These are phyloP conservation scores for Balaeniceps rex DNA, from an alignment of 2,113 vertebrate genomes.

Conservation along the genomic window DNA sequence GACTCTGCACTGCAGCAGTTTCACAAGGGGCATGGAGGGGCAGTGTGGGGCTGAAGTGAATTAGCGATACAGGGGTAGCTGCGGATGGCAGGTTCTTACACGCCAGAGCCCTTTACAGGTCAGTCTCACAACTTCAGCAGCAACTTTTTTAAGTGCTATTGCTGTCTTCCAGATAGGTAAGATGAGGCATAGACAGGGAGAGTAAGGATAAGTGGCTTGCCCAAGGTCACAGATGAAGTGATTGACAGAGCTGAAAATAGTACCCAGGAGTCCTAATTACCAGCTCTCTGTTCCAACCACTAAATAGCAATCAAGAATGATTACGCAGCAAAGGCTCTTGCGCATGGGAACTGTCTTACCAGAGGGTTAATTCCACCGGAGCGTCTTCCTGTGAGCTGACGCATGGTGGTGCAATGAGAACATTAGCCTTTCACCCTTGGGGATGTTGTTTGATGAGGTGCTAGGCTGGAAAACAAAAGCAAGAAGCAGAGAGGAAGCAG, in stretches of 20 bases:
- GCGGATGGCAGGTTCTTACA: too few relatives aligned
- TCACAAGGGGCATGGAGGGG: too few relatives aligned
- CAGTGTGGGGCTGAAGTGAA: background rate
- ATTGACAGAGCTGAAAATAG: background rate
- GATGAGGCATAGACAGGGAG: background rate
- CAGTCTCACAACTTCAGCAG: background rate
- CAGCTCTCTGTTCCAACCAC: background rate
- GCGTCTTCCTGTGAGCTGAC: background rate
- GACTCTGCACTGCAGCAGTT: background rate
- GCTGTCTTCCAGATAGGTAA: background rate
- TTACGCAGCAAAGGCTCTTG: background rate
- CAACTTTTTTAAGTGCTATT: background rate
- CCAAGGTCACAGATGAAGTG: background rate
- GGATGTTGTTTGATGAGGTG: background rate
- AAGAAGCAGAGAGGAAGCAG: background rate
- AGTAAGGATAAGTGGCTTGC: background rate
- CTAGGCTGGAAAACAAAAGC: background rate
- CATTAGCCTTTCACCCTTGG: background rate
- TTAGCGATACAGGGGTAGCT: background rate
- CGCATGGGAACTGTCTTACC: background rate
- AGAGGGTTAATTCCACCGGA: background rate
- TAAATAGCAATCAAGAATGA: slow-evolving; percentile 1
- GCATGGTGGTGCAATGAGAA: background rate
- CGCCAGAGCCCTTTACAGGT: background rate
- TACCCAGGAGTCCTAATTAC: background rate